Evolutionary conservation across 1,140 invertebrate genomes (phyloP).

Genomic region (Pectinophora gossypiella): DNA sequence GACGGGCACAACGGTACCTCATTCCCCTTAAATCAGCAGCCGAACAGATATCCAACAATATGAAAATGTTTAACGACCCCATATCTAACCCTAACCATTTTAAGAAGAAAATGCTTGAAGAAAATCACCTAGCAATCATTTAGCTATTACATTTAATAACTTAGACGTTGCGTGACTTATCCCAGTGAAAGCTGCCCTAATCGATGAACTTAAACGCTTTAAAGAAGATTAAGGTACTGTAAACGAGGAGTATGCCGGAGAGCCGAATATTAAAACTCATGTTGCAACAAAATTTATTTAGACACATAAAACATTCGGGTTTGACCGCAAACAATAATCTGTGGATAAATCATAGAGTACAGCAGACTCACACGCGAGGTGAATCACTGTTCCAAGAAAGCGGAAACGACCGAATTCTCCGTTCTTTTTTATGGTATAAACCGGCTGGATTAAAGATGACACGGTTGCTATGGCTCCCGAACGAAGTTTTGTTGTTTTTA

Average conservation of each 20-base stretch:
- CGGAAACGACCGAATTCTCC: conserved; percentile 61
- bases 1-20: background rate
- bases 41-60: background rate
- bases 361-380: conserved; percentile 37
- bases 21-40: background rate
- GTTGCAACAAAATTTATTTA: conserved; percentile 28
- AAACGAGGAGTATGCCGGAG: conserved; percentile 3
- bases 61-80: background rate
- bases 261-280: conserved; percentile 40
- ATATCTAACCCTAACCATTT: background rate
- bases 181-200: conserved; percentile 48
- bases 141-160: conserved; percentile 27
- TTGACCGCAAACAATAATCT: conserved; percentile 48
- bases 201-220: conserved; percentile 45
- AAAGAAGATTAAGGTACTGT: conserved; percentile 33
- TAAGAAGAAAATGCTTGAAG: background rate
- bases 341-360: conserved; percentile 52
- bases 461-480: conserved; percentile 20
- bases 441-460: conserved; percentile 27
- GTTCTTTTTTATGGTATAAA: conserved; percentile 51
- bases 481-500: conserved; percentile 26
- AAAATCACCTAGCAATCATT: conserved; percentile 19
- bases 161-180: conserved; percentile 48
- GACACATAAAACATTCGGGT: conserved; percentile 29
- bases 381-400: conserved; percentile 60